Conservation (phyloP, 2,113 vertebrate species). For the Lophotis ruficrista region DNA sequence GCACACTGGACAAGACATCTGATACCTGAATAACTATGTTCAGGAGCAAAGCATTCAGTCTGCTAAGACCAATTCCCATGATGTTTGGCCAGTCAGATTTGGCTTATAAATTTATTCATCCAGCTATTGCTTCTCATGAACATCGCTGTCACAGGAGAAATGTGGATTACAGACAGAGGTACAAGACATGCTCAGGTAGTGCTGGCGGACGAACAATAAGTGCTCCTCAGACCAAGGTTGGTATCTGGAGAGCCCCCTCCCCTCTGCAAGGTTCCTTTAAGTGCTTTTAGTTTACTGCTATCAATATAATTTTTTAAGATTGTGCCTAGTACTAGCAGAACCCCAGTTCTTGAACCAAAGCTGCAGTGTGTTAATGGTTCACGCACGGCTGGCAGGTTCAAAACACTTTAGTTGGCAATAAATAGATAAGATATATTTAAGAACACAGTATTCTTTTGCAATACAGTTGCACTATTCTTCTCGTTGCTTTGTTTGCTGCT, state of each 20-base stretch:
- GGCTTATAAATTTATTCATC: background rate
- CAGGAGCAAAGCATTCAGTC: background rate
- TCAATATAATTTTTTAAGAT: background rate
- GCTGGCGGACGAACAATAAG: background rate
- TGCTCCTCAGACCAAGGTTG: background rate
- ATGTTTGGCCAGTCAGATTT: background rate
- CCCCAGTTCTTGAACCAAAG: background rate
- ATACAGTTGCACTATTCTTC: background rate
- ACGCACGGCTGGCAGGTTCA: accelerated
- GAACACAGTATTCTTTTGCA: background rate
- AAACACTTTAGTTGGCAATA: background rate
- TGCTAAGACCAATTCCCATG: background rate
- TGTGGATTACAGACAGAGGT: background rate
- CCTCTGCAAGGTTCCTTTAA: background rate
- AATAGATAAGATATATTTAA: background rate
- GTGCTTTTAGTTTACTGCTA: background rate
- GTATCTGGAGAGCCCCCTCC: background rate
- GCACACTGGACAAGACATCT: background rate
- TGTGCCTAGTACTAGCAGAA: background rate
- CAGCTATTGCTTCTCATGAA: background rate
- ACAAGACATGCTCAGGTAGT: background rate
- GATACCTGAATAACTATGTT: conserved; percentile 25
- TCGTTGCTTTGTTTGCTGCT: background rate
- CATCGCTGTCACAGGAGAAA: background rate
- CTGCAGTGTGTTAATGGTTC: background rate